Evolutionary conservation across 2,888 invertebrate genomes (phyloP), one percentile per base, ranked within the genome.

Genomic region (Cinara cedri): DNA sequence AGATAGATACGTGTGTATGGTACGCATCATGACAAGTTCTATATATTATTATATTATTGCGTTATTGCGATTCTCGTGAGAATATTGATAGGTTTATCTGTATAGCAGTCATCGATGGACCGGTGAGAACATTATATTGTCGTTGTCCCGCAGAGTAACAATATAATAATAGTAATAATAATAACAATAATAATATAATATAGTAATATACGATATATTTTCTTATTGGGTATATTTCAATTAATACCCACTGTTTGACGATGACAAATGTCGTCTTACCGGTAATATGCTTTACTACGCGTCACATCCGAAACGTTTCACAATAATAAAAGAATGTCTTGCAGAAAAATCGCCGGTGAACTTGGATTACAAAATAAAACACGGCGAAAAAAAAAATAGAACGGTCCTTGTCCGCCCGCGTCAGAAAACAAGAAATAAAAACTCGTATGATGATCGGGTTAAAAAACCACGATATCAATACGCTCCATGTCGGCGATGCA

Each of bases 181-280:
- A n/a, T n/a, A n/a, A n/a, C n/a, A n/a, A n/a, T n/a, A n/a, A n/a
- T n/a, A n/a, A 44, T 57, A 72, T 14, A 62, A 24, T 60, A 62
- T 72, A 72, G 62, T n/a, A 34, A 34, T 34, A 51, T 62, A n/a
- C n/a, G n/a, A n/a, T n/a, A n/a, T n/a, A n/a, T n/a, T n/a, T 62
- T 34, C 10, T 72, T 72, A 62, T 62, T 46, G 24, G 49, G 26
- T 46, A 26, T 62, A 49, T 72, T 72, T 72, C 60, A 72, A 60
- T 72, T 60, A 49, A 60, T 72, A 62, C 60, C 34, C 34, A 72
- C 62, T 62, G 72, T 72, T 62, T 72, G 62, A 72, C 62, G 34
- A 72, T 72, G 62, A 62, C 62, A 51, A 72, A 72, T 26, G 13
- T 60, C 3, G n/a, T 46, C 44, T n/a, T 24, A 24, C 44, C 44